These are phyloP conservation scores for Ophioderma brevispina DNA, from an alignment of 35 echinoderm and acorn worm genomes.

Conservation along the genomic window DNA sequence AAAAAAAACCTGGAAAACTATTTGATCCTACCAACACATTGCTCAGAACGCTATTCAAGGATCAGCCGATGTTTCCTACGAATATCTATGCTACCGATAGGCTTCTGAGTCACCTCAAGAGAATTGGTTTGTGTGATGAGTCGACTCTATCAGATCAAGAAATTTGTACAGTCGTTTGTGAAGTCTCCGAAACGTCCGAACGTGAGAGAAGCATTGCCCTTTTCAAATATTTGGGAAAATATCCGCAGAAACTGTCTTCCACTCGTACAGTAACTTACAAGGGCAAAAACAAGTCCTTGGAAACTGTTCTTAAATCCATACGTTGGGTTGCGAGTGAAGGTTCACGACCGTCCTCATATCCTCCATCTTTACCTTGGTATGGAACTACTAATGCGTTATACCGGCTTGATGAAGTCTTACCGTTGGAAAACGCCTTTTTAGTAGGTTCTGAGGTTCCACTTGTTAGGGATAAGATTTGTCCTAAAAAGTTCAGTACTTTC, in stretches of 20 bases:
- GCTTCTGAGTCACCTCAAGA: neutral
- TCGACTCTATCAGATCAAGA: neutral
- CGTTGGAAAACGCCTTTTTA: neutral
- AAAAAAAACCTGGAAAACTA: neutral
- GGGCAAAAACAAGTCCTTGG: neutral
- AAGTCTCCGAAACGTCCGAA: neutral
- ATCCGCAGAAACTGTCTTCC: neutral
- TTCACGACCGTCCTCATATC: neutral
- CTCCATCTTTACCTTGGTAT: neutral
- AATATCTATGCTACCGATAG: neutral
- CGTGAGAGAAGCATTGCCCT: neutral
- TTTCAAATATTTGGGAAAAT: neutral
- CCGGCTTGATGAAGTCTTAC: neutral
- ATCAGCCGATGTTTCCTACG: neutral
- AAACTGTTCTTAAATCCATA: neutral
- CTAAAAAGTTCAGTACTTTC: neutral
- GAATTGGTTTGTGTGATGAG: neutral
- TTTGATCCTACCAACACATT: neutral
- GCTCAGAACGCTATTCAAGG: neutral
- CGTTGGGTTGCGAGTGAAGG: neutral
- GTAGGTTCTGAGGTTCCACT: slow-evolving; percentile 3
- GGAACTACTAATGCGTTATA: neutral
- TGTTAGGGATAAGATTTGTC: neutral
- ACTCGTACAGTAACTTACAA: neutral
- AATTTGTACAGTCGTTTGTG: neutral